Evolutionary conservation across 2,888 invertebrate species (phyloP).

Genomic region (Ischnus inquisitorius): DNA sequence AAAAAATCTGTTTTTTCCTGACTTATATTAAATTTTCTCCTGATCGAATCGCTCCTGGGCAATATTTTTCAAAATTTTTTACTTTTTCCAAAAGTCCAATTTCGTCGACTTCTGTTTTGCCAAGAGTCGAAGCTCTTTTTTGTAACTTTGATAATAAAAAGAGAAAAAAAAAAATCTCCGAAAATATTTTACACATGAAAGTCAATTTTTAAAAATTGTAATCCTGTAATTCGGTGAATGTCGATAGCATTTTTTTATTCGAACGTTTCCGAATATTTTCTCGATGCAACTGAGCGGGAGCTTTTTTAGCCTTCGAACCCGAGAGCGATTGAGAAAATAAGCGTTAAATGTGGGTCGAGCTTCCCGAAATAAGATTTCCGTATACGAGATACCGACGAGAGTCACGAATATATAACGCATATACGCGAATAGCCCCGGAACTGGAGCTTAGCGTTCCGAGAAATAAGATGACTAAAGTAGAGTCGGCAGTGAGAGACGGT

Average conservation of each 20-base stretch:
- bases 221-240: neutral
- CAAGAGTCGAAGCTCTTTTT: no score
- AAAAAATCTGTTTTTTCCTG: no score
- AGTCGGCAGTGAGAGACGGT: neutral
- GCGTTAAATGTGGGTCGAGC: neutral
- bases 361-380: constrained; percentile 12
- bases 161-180: no score
- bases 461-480: constrained; percentile 19
- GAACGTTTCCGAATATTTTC: neutral
- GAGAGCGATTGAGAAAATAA: neutral
- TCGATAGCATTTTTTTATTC: neutral
- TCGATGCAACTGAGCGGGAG: neutral
- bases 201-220: neutral
- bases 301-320: neutral
- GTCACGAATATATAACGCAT: no score
- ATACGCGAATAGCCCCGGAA: constrained; percentile 10
- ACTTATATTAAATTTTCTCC: no score
- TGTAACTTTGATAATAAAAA: no score
- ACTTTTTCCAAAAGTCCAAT: no score
- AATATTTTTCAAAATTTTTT: no score
- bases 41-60: no score
- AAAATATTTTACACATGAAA: no score
- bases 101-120: no score
- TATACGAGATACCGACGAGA: neutral
- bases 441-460: constrained; percentile 13